Evolutionary conservation across 2,797 vertebrate genomes (phyloP).

Genomic region (Peromyscus nudipes): DNA sequence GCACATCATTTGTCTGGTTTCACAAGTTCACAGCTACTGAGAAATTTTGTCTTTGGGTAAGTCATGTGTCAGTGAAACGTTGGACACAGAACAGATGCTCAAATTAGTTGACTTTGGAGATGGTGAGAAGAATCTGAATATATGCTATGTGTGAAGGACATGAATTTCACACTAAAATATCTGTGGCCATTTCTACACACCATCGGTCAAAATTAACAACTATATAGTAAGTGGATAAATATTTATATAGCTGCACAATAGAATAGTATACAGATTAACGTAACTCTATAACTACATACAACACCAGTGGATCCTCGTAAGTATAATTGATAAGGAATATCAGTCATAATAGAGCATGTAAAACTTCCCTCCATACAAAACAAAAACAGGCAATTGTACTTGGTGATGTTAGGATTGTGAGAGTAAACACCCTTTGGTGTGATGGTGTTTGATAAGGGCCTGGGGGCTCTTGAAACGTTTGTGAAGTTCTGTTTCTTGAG

Average conservation of each 20-base stretch:
- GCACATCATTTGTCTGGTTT: neutral
- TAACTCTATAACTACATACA: neutral
- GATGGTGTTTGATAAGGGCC: neutral
- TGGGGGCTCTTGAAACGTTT: neutral
- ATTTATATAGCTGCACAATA: neutral
- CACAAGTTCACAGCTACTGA: neutral
- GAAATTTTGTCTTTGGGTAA: neutral
- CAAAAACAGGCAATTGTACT: neutral
- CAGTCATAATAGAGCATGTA: neutral
- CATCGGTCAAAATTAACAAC: neutral
- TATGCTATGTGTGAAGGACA: neutral
- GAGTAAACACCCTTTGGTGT: neutral
- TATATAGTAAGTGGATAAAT: neutral
- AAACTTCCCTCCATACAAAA: neutral
- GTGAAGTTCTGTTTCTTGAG: neutral
- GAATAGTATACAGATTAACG: neutral
- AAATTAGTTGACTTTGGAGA: neutral
- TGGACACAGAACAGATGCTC: neutral
- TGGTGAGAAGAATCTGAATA: neutral
- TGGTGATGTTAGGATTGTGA: neutral
- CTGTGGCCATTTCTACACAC: neutral
- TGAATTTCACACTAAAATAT: conserved; percentile 32
- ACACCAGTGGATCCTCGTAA: neutral
- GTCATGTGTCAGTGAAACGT: neutral
- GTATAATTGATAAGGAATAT: neutral